Evolutionary conservation across 2,113 vertebrate genomes (phyloP).

Genomic region (Notarius quadriscutis): DNA sequence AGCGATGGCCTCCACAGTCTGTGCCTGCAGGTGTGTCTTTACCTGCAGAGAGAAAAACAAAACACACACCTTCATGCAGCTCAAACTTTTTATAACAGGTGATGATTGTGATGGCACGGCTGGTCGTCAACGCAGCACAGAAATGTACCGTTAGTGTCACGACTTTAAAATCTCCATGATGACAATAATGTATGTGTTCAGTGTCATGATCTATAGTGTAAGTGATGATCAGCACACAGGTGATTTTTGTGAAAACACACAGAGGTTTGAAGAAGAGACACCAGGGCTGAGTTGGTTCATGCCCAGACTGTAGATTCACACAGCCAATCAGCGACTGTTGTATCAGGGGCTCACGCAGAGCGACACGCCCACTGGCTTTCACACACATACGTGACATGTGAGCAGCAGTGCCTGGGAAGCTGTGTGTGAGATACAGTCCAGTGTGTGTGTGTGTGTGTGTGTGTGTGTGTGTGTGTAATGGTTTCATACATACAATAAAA

Average conservation of each 20-base stretch:
- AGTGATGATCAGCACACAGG: no score
- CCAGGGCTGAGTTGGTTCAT: not conserved
- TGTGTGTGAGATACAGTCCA: no score
- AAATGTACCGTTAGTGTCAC: no score
- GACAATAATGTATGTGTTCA: no score
- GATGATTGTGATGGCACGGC: no score
- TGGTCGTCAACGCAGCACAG: no score
- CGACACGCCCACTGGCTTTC: not conserved
- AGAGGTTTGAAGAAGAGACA: not conserved
- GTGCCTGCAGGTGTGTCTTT: constrained; percentile 92
- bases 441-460: no score
- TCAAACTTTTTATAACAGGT: not conserved
- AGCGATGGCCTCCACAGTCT: constrained; percentile 76
- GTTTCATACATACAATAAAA: not conserved
- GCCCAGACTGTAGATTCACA: not conserved
- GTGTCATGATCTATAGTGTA: no score
- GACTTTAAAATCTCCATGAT: no score
- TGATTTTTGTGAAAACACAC: not conserved
- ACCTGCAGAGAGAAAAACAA: constrained; percentile 70
- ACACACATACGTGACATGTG: not conserved
- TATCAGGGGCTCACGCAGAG: not conserved
- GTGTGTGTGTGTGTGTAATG: not conserved
- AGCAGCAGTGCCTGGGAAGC: no score
- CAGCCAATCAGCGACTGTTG: no score
- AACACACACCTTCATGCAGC: not conserved